Base-by-base conservation (phyloP, 2,797 vertebrate species). In the Lutjanus argentimaculatus region DNA sequence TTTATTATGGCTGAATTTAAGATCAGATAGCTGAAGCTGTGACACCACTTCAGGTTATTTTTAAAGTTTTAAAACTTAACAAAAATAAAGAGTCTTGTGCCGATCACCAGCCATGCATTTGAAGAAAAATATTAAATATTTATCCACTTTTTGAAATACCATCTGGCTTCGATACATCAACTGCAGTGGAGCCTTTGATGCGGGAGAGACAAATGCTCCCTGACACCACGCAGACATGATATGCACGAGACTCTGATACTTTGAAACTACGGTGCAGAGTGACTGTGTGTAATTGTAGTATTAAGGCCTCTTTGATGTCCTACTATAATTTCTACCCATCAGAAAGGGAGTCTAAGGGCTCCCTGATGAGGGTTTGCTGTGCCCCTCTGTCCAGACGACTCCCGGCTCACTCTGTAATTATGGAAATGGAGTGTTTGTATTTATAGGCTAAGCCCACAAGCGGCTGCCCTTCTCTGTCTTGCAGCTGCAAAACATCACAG, bases 371-470 rank as follows among this genome's bases (percentile, higher is more conserved):
- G 93, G 93, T 90, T 93, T 92, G 90, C 91, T 93, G 93, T 91
- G 92, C 91, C 95, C 95, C 94, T 95, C 88, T 93, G 95, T 95
- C 95, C 95, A 96, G 95, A 96, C 95, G 88, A 90, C 92, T 95
- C 96, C 97, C 95, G 95, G 97, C 96, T 96, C 96, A 95, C 95
- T 95, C 95, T 93, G 92, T 96, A 96, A 95, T 97, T 96, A 97
- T 96, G 96, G 95, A 97, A 97, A 97, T 96, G 94, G 95, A 94
- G 95, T 97, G 97, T 98, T 97, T 97, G 96, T 97, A 97, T 97
- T 97, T 97, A 97, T 97, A 97, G 96, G 93, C 95, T 95, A 94
- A 97, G 95, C 95, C 97, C 97, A 95, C 97, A 97, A 94, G 91
- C 88, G 95, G 92, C 96, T 96, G 97, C 95, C 96, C 96, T 95